Evolutionary conservation across 1,140 invertebrate genomes (phyloP), one percentile per base, ranked within the genome.

Genomic region (Mercenaria mercenaria): DNA sequence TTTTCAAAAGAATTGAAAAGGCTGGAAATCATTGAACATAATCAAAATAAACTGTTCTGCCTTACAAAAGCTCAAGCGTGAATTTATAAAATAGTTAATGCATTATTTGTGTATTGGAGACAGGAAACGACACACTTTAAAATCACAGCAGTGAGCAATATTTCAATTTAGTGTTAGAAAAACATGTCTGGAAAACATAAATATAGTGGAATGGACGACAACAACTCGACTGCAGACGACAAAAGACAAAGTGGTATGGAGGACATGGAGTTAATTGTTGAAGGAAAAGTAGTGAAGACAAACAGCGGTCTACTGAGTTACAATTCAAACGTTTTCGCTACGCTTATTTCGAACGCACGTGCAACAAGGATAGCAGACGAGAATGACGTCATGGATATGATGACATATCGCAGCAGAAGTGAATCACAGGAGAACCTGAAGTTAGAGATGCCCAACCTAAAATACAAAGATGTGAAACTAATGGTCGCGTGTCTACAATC

Each of bases 241-340:
- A 72, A 3, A 43, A 72, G 34, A 32, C n/a, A 18, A 37, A 20
- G 34, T 13, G 74, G 23, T 32, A 8, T 79, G 29, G 34, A 79
- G 11, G 76, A 79, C 29, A 2, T 79, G n/a, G 76, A 79, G 13
- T 39, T 79, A 37, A 39, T 79, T 37, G 76, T 79, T 2, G 76
- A 79, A 52, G 76, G 76, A 13, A 79, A 56, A 39, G 56, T 37
- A n/a, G 47, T 79, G 20, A 79, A 79, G 29, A 26, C 50, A 0
- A 79, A 37, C 18, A 79, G 29, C 18, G 76, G 47, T 1, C 43
- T 79, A 13, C 32, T 79, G 29, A 50, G 43, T 37, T 79, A 56
- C 47, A 79, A 56, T 37, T 79, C 76, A 56, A 79, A 41, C 50
- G 76, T 79, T 37, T 79, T 79, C 37, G 47, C 43, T 47, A 59